phyloP scores from a whole-genome alignment of 2,888 invertebrate genomes.

The Heteropelma amictum region DNA sequence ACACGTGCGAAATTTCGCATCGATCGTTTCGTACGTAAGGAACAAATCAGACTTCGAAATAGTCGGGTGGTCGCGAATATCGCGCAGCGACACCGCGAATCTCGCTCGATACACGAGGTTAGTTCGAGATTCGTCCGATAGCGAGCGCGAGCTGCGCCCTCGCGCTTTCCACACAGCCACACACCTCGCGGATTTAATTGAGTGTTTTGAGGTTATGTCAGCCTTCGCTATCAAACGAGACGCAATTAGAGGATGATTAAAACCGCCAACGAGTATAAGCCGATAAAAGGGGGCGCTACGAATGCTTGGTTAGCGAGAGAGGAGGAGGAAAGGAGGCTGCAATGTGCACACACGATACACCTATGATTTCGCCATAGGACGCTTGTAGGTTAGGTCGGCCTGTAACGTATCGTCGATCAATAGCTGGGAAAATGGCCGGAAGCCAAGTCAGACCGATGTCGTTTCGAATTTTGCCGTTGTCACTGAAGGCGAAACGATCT shows the following conservation, averaged over 20 bases:
- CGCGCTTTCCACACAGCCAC: no score
- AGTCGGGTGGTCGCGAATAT: no score
- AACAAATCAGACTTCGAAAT: no score
- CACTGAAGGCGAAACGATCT: slow-evolving; percentile 69
- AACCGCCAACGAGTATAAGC: slow-evolving; percentile 6
- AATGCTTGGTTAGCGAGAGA: slow-evolving; percentile 3
- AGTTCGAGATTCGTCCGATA: background rate
- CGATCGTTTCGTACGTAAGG: background rate
- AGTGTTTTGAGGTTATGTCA: background rate
- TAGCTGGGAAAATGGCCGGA: slow-evolving; percentile 76
- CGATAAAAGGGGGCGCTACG: slow-evolving; percentile 30
- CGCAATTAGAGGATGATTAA: background rate
- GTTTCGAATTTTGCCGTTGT: slow-evolving; percentile 76
- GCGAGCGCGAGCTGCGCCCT: no score
- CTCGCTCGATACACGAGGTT: slow-evolving; percentile 1
- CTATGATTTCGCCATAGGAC: slow-evolving; percentile 75
- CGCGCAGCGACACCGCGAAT: no score
- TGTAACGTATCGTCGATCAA: slow-evolving; percentile 75
- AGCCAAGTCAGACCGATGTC: slow-evolving; percentile 75
- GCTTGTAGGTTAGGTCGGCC: slow-evolving; percentile 66
- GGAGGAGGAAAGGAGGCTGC: slow-evolving; percentile 1
- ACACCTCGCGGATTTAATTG: no score
- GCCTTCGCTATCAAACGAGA: background rate
- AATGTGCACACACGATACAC: slow-evolving; percentile 67
- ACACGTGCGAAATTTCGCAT: background rate